These are phyloP conservation scores for Hylaea fasciaria DNA, from an alignment of 2,888 invertebrate genomes.

Conservation along the genomic window DNA sequence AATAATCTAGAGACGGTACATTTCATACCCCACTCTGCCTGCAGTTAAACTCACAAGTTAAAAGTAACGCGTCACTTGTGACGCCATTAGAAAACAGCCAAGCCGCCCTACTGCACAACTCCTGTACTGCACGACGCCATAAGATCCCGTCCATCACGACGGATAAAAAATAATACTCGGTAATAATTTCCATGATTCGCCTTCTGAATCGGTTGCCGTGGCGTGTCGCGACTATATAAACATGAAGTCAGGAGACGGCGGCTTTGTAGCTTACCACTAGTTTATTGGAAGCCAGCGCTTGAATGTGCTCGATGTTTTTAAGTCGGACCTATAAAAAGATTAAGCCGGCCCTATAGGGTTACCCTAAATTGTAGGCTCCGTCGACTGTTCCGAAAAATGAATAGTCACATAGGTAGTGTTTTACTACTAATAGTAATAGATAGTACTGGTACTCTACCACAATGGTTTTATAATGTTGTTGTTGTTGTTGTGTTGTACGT, in stretches of 20 bases:
- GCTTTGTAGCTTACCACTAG: not conserved
- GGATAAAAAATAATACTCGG: constrained; percentile 66
- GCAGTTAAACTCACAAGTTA: no score
- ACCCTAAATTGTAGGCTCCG: no score
- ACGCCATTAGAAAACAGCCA: not conserved
- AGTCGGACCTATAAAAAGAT: no score
- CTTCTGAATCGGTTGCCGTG: constrained; percentile 60
- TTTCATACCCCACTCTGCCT: no score
- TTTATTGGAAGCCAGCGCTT: not conserved
- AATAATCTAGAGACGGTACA: no score
- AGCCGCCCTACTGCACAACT: constrained; percentile 8
- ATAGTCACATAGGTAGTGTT: no score
- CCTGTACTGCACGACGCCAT: constrained; percentile 10
- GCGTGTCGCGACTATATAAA: constrained; percentile 65
- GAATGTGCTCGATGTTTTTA: not conserved
- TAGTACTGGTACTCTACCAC: no score
- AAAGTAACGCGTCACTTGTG: not conserved
- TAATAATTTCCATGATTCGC: constrained; percentile 64
- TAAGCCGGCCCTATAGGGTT: no score
- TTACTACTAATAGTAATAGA: no score
- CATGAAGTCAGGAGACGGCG: constrained; percentile 47
- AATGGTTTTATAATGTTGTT: no score
- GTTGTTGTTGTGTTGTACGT: no score
- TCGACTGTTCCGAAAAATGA: no score
- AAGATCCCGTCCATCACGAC: constrained; percentile 55